A percentile compares a stretch with the other conserved stretches of the same genome.
Conservation (phyloP, 2,113 vertebrate genomes). For the Pithys albifrons region DNA sequence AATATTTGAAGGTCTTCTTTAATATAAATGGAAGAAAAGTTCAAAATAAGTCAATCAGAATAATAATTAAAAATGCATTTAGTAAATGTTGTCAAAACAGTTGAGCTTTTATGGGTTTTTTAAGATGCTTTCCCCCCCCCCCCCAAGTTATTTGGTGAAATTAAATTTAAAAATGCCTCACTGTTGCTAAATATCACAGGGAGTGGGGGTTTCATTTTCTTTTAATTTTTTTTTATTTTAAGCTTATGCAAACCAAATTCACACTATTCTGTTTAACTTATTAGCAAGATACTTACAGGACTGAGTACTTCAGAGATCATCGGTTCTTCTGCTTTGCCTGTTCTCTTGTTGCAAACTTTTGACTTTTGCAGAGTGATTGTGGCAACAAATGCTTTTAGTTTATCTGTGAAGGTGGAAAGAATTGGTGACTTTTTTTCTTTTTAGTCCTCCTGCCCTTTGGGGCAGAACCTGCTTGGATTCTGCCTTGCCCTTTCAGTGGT, state of each 20-base stretch:
- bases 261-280: not conserved
- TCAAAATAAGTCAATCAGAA: not conserved
- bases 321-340: not conserved
- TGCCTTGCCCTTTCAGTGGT: not conserved
- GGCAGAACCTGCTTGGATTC: not conserved
- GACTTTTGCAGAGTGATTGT: not conserved
- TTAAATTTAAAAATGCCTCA: not conserved
- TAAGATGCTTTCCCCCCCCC: not conserved
- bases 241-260: not conserved
- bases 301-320: not conserved
- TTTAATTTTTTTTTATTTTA: not conserved
- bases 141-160: not conserved
- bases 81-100: not conserved
- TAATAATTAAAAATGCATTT: not conserved
- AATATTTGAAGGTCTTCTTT: not conserved
- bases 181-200: not conserved
- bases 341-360: not conserved
- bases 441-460: not conserved
- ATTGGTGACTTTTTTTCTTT: not conserved
- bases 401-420: not conserved
- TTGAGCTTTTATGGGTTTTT: not conserved
- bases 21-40: not conserved
- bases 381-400: not conserved
- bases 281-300: not conserved
- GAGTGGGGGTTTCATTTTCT: accelerated